Evolutionary conservation across 2,797 vertebrate genomes (phyloP).

Genomic region (Chaetodon trifasciatus): DNA sequence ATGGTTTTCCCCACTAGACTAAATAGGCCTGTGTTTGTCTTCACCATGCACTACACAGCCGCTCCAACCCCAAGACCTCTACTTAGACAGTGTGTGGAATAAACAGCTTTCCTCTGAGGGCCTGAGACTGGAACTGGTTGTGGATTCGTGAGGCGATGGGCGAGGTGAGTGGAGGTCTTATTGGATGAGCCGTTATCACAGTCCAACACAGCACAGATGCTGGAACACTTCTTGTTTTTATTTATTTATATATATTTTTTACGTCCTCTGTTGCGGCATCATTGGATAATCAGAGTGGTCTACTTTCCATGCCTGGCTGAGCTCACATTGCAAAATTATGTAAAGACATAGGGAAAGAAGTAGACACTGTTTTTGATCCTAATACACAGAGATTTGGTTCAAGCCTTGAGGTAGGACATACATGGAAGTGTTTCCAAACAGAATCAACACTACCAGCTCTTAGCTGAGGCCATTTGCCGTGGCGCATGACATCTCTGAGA

Average conservation of each 20-base stretch:
- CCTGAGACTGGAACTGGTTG: slow-evolving; percentile 66
- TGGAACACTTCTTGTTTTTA: slow-evolving; percentile 63
- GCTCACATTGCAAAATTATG: slow-evolving; percentile 77
- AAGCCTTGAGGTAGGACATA: slow-evolving; percentile 69
- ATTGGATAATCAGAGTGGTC: slow-evolving; percentile 73
- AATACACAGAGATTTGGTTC: slow-evolving; percentile 77
- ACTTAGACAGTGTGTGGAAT: slow-evolving; percentile 80
- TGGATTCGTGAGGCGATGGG: slow-evolving; percentile 59
- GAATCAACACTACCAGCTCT: slow-evolving; percentile 50
- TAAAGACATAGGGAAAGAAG: slow-evolving; percentile 78
- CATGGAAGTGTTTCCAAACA: slow-evolving; percentile 64
- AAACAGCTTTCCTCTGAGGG: slow-evolving; percentile 83
- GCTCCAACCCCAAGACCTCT: slow-evolving; percentile 78
- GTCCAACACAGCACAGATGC: slow-evolving; percentile 69
- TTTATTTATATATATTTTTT: slow-evolving; percentile 46
- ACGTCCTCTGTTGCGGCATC: slow-evolving; percentile 45
- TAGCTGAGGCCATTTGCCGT: slow-evolving; percentile 49
- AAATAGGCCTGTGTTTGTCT: slow-evolving; percentile 85
- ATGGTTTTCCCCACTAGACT: slow-evolving; percentile 78
- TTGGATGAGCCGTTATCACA: slow-evolving; percentile 80
- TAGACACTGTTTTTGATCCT: slow-evolving; percentile 73
- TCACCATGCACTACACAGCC: slow-evolving; percentile 78
- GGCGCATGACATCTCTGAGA: slow-evolving; percentile 33
- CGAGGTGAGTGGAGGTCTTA: slow-evolving; percentile 75
- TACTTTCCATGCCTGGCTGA: slow-evolving; percentile 73